phyloP scores from a whole-genome alignment of 1,140 invertebrate genomes.

The Halictus rubicundus region DNA sequence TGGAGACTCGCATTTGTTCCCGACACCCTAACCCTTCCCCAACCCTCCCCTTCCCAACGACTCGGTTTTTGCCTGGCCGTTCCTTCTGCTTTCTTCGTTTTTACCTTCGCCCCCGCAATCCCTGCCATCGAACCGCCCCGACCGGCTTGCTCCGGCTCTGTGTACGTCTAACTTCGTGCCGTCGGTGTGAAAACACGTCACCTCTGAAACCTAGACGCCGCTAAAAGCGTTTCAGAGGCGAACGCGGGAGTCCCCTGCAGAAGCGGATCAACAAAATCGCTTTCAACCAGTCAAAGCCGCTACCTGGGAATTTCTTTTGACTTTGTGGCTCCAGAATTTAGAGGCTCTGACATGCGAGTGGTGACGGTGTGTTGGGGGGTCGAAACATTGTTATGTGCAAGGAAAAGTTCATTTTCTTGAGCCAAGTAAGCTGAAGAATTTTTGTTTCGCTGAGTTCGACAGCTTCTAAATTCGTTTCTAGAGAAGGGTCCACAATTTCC shows the following conservation, averaged over 20 bases:
- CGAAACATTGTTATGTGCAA: no score
- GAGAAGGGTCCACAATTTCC: no score
- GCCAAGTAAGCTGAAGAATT: no score
- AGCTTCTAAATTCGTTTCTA: no score
- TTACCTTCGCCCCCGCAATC: conserved; percentile 34
- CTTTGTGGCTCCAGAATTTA: no score
- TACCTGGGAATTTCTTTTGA: no score
- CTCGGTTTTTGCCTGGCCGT: conserved; percentile 9
- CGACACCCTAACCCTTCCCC: conserved; percentile 30
- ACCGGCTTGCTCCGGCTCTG: conserved; percentile 14
- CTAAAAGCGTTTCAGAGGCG: conserved; percentile 51
- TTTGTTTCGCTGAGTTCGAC: no score
- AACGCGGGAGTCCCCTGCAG: neutral
- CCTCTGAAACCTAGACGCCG: conserved; percentile 29
- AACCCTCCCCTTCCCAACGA: neutral
- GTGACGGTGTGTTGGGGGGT: no score
- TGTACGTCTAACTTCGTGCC: conserved; percentile 44
- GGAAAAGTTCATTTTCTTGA: no score
- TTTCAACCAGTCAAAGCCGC: no score
- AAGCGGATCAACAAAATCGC: no score
- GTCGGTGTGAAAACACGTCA: conserved; percentile 55
- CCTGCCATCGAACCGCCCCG: neutral
- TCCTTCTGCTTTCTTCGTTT: conserved; percentile 26
- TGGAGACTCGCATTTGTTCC: conserved; percentile 61
- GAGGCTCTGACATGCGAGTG: no score